Evolutionary conservation across 2,797 vertebrate genomes (phyloP), one percentile per base, ranked within the genome.

Genomic region (Cetoscarus ocellatus): DNA sequence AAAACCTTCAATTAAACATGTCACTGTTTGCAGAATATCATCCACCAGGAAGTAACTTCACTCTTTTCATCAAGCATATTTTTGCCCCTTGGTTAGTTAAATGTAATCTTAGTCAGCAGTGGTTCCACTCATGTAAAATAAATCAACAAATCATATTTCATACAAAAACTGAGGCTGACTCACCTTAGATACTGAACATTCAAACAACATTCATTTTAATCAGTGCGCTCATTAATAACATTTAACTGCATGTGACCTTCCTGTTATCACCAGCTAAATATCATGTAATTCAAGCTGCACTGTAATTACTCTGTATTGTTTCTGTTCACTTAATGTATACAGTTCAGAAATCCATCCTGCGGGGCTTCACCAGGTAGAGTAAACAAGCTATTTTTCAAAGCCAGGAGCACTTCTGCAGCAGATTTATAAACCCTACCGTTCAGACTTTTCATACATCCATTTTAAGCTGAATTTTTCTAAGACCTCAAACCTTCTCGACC

Each of bases 351-450:
- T 92, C 88, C 82, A 88, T 90, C 89, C 88, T 82, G 66, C 43
- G n/a, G 65, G 66, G 65, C 79, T 74, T 84, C 79, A 60, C 79
- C 70, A 75, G 80, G 75, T 86, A 88, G 82, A 77, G 85, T 92
- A 93, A 92, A 94, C 84, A 90, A 64, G 66, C 88, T 75, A 91
- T 93, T 93, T 88, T 72, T 93, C 90, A 90, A 91, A 90, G 87
- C 84, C 85, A 84, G 62, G 48, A 67, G 59, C 70, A 86, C 86
- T 88, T 85, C 77, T 59, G 44, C 51, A 76, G 70, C 77, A 64
- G 86, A 91, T 92, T 92, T 86, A 91, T 89, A 90, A 91, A 91
- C 61, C 86, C 84, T 59, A 77, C 36, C 43, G 75, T 84, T 90
- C 77, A 82, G 78, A 75, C 80, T 70, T 91, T 91, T 90, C 79